phyloP scores from a whole-genome alignment of 2,888 invertebrate genomes.

The Ennomos quercinarius region DNA sequence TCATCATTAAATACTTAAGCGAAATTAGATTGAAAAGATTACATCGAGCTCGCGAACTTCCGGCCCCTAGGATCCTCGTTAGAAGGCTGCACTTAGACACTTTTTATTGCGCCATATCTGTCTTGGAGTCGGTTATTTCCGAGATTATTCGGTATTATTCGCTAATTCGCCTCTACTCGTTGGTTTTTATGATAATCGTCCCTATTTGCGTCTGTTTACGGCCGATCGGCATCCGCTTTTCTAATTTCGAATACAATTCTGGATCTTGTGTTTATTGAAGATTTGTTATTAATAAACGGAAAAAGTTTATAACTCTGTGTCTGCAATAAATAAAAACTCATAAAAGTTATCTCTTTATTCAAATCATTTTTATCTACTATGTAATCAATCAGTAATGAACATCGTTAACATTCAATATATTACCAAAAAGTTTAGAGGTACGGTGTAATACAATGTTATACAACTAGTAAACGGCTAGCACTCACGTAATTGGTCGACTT shows the following conservation, averaged over 20 bases:
- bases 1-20: conserved; percentile 32
- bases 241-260: conserved; percentile 40
- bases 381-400: too few relatives aligned
- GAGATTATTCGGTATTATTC: conserved; percentile 45
- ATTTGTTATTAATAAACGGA: neutral
- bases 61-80: conserved; percentile 17
- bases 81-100: conserved; percentile 34
- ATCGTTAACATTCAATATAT: too few relatives aligned
- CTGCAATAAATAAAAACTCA: too few relatives aligned
- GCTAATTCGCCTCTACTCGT: conserved; percentile 53
- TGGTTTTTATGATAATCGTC: conserved; percentile 51
- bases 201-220: conserved; percentile 52
- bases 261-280: conserved; percentile 11
- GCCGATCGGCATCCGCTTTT: conserved; percentile 45
- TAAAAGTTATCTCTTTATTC: too few relatives aligned
- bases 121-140: conserved; percentile 37
- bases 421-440: too few relatives aligned
- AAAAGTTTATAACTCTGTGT: neutral
- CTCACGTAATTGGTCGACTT: too few relatives aligned
- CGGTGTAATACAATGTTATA: too few relatives aligned
- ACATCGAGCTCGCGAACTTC: conserved; percentile 28
- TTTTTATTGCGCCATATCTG: conserved; percentile 33
- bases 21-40: conserved; percentile 45
- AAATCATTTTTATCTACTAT: too few relatives aligned
- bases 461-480: too few relatives aligned